Evolutionary conservation across 2,797 vertebrate genomes (phyloP), one percentile per base, ranked within the genome.

Genomic region (Eremophila alpestris): DNA sequence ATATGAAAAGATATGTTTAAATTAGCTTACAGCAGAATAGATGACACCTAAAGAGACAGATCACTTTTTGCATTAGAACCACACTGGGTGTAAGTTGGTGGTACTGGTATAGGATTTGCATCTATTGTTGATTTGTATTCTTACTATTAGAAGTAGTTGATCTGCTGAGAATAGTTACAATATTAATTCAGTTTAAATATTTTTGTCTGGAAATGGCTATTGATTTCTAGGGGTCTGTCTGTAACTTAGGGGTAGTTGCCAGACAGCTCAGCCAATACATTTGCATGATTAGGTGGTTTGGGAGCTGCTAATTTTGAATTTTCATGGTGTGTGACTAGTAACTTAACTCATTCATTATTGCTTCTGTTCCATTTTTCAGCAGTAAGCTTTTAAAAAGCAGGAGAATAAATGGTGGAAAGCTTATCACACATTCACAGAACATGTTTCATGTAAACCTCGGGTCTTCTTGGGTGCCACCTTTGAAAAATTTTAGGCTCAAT

Each of bases 121-220:
- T 69, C 21, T 64, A 2, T 36, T 64, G 22, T 65, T 82, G 34
- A 46, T 89, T 89, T 89, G 9, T 70, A 5, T 83, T 78, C 46
- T 62, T 68, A 11, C 41, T 68, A 10, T 38, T 77, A 81, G 41
- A 75, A 80, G 38, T 20, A 71, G 16, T 49, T 70, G 13, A 38
- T 68, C 19, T 83, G 14, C 17, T 70, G 21, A 43, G 48, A 81
- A 60, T 29, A 85, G 52, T 79, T 92, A 64, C 16, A 40, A 4
- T 71, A 71, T 36, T 10, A 67, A 38, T 46, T 79, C 77, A 59
- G 38, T 79, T 85, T 62, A 86, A 85, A 90, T 89, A 36, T 74
- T 88, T 94, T 83, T 83, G n/a, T 64, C 91, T 60, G 49, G 81
- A 85, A 93, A 89, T 54, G 30, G 12, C 41, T 81, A 49, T 92